phyloP scores from a whole-genome alignment of 2,888 invertebrate genomes.

The Idaea straminata region DNA sequence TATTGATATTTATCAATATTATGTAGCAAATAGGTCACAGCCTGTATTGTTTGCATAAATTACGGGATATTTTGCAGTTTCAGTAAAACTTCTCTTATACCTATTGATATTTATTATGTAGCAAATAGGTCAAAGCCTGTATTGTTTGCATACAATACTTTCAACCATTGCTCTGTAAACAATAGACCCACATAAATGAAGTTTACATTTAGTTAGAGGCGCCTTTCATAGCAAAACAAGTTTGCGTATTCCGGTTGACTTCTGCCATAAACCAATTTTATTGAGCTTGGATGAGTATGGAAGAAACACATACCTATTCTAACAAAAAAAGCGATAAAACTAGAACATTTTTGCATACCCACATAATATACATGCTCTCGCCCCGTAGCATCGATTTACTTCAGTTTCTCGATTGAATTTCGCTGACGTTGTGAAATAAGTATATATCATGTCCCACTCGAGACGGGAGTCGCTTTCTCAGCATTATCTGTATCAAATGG shows the following conservation, averaged over 20 bases:
- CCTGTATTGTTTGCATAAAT: background rate
- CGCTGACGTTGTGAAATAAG: slow-evolving; percentile 43
- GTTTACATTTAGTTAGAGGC: background rate
- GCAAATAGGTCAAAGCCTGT: background rate
- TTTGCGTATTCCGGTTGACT: background rate
- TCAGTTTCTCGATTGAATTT: slow-evolving; percentile 52
- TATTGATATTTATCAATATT: background rate
- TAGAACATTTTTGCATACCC: background rate
- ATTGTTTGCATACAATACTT: background rate
- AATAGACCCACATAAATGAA: background rate
- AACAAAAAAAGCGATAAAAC: background rate
- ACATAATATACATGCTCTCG: background rate
- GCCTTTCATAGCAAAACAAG: background rate
- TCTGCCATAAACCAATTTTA: too few relatives aligned
- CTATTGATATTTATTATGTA: background rate
- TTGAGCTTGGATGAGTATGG: too few relatives aligned
- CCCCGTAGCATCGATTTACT: slow-evolving; percentile 35
- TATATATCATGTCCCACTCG: slow-evolving; percentile 41
- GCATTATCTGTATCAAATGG: slow-evolving; percentile 47
- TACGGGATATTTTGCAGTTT: background rate
- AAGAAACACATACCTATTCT: background rate
- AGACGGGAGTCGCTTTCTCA: slow-evolving; percentile 34
- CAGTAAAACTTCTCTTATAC: background rate
- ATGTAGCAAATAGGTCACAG: too few relatives aligned
- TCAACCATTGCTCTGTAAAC: background rate